Evolutionary conservation across 1,140 invertebrate genomes (phyloP).

Genomic region (Babylonia areolata): DNA sequence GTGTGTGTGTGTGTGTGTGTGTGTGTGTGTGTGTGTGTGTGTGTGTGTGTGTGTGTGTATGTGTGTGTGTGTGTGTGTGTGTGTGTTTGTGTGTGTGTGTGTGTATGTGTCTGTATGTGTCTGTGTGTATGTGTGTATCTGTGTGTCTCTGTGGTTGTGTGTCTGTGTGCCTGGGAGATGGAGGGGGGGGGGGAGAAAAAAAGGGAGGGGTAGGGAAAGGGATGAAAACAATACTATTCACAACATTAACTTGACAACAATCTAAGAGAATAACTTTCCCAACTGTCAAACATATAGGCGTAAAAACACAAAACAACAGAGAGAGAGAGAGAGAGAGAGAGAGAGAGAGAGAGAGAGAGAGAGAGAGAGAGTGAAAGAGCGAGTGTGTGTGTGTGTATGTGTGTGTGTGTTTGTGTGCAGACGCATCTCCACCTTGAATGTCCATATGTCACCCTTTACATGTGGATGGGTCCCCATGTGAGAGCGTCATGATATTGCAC

Average conservation of each 20-base stretch:
- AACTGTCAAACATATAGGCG: too few species aligned
- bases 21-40: conserved; percentile 16
- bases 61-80: conserved; percentile 9
- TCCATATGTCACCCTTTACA: too few species aligned
- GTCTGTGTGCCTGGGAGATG: not conserved
- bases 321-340: conserved; percentile 14
- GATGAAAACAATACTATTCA: too few species aligned
- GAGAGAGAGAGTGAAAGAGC: not conserved
- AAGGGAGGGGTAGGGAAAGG: not conserved
- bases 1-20: conserved; percentile 14
- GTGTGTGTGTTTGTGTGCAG: too few species aligned
- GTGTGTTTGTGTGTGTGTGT: conserved; percentile 11
- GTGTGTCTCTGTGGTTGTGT: not conserved
- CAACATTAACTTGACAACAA: too few species aligned
- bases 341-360: conserved; percentile 7
- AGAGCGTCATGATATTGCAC: too few species aligned
- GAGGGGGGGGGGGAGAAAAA: not conserved
- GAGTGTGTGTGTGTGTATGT: too few species aligned
- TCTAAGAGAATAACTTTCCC: too few species aligned
- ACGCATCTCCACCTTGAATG: too few species aligned
- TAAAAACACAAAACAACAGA: not conserved
- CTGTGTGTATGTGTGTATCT: not conserved
- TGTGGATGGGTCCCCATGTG: too few species aligned
- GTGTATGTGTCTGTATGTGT: not conserved
- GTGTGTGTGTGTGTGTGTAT: conserved; percentile 1